Percentiles rank a stretch among this genome's conserved stretches.
Conservation (phyloP, 2,113 vertebrate genomes). For the Oophaga pumilio region DNA sequence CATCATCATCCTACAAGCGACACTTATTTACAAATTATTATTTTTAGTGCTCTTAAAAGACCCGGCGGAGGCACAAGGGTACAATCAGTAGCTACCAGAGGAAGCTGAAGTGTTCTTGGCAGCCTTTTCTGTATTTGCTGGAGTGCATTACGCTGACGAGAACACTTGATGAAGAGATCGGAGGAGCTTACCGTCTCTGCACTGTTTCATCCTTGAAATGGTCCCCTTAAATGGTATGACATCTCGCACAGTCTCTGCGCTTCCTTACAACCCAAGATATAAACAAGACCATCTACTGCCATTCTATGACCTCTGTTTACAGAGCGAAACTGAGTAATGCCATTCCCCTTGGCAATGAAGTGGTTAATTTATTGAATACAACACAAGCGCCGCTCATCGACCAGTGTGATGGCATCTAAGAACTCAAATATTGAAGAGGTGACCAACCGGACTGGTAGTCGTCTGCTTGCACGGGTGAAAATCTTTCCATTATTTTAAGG, state of each 20-base stretch:
- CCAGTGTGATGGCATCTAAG: not conserved
- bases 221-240: constrained; percentile 44
- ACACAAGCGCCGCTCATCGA: not conserved
- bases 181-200: not conserved
- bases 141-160: not conserved
- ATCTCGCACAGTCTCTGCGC: not conserved
- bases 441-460: too few species aligned
- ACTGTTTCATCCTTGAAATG: constrained; percentile 16
- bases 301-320: not conserved
- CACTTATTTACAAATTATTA: constrained; percentile 32
- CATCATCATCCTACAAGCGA: not conserved
- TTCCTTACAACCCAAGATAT: not conserved
- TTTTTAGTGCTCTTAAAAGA: constrained; percentile 24
- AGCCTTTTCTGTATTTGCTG: not conserved
- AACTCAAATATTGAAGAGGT: too few species aligned
- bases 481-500: too few species aligned
- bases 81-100: not conserved
- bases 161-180: not conserved
- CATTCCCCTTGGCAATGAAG: not conserved
- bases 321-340: not conserved
- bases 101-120: constrained; percentile 34
- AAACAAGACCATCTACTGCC: constrained; percentile 17
- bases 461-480: too few species aligned
- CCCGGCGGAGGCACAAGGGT: not conserved
- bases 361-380: not conserved